These are phyloP conservation scores for Chondrosia reniformis DNA, from an alignment of 37 sponge, comb jelly and placozoan species.

Conservation along the genomic window DNA sequence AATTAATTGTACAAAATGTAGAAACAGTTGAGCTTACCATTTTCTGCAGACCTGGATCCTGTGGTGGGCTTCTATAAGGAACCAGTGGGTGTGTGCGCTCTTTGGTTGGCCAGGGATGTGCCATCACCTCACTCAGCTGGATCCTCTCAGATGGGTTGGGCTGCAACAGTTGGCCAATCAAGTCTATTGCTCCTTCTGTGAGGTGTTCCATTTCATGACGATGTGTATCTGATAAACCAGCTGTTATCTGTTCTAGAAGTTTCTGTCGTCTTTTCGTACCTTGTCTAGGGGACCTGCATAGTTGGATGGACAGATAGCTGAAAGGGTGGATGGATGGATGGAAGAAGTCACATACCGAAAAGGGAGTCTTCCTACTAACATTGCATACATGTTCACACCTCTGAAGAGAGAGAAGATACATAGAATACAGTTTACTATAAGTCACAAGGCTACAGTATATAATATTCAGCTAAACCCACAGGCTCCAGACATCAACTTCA, in stretches of 20 bases:
- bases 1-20: too few relatives aligned
- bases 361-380: conserved; percentile 93
- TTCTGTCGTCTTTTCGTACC: conserved; percentile 83
- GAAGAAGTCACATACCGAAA: conserved; percentile 65
- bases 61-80: conserved; percentile 63
- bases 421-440: too few relatives aligned
- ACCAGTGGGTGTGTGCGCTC: conserved; percentile 73
- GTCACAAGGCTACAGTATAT: too few relatives aligned
- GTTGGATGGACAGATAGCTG: too few relatives aligned
- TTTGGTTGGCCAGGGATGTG: conserved; percentile 93
- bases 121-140: conserved; percentile 76
- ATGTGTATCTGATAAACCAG: conserved; percentile 71
- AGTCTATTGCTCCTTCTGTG: conserved; percentile 34
- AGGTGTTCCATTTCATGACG: conserved; percentile 83
- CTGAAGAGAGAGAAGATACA: conserved; percentile 25
- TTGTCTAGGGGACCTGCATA: conserved; percentile 70
- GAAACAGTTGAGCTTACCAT: conserved; percentile 48
- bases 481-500: conserved; percentile 97
- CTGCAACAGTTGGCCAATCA: conserved; percentile 68
- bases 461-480: conserved; percentile 60
- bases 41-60: conserved; percentile 51
- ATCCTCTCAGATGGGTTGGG: conserved; percentile 63
- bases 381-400: conserved; percentile 98
- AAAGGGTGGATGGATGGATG: too few relatives aligned
- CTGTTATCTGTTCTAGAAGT: conserved; percentile 86